These are phyloP conservation scores for Petromus typicus DNA, from an alignment of 2,113 vertebrate species.

Conservation along the genomic window DNA sequence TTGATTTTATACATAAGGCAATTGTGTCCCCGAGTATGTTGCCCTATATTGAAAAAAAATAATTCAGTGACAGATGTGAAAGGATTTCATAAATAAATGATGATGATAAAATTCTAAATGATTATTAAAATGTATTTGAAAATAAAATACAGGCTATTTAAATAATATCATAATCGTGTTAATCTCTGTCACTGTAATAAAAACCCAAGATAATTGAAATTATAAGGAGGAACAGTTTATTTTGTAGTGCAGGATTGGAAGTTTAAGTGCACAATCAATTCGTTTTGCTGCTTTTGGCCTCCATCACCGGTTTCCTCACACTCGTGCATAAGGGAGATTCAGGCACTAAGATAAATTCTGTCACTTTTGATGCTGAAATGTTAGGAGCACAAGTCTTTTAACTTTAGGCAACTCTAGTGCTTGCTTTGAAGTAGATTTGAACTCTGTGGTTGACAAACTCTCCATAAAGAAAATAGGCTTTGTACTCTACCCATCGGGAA, in stretches of 20 bases:
- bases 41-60: neutral
- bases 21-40: neutral
- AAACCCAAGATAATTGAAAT: neutral
- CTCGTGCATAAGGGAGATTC: neutral
- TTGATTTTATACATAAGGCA: neutral
- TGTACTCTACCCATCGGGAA: neutral
- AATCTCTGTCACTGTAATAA: neutral
- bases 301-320: neutral
- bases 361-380: neutral
- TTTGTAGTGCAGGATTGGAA: neutral
- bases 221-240: neutral
- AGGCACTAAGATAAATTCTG: neutral
- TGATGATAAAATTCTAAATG: neutral
- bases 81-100: neutral
- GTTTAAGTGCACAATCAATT: neutral
- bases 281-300: neutral
- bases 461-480: neutral
- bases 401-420: neutral
- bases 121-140: neutral
- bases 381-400: conserved; percentile 8
- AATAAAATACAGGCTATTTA: neutral
- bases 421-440: conserved; percentile 18
- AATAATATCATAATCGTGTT: neutral
- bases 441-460: neutral
- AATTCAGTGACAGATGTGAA: neutral